phyloP scores from a whole-genome alignment of 2,113 vertebrate genomes.

The Hippopotamus amphibius region DNA sequence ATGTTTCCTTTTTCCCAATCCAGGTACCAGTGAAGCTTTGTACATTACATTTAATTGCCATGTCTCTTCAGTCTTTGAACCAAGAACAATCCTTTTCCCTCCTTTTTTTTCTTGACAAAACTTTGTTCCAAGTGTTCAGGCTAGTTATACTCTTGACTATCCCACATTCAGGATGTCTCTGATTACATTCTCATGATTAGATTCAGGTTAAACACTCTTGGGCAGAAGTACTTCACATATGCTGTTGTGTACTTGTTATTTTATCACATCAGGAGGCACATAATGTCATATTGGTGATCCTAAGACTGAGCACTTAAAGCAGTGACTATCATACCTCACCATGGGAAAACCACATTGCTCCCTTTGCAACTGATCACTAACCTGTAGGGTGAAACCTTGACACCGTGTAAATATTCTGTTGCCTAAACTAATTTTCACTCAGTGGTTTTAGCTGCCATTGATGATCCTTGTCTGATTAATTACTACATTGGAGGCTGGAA shows the following conservation, averaged over 20 bases:
- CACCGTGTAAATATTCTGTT: neutral
- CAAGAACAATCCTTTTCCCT: neutral
- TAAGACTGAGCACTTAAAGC: neutral
- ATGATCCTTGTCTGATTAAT: neutral
- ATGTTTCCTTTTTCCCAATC: neutral
- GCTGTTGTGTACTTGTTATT: neutral
- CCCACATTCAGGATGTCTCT: neutral
- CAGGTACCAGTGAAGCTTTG: neutral
- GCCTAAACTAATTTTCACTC: neutral
- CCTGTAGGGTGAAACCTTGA: neutral
- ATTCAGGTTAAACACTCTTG: neutral
- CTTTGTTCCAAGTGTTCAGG: neutral
- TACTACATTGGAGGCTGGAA: conserved; percentile 31
- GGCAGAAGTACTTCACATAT: neutral
- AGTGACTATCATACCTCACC: neutral
- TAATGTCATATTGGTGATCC: neutral
- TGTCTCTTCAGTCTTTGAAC: neutral
- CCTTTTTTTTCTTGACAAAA: conserved; percentile 5
- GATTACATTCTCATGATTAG: neutral
- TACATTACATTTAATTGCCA: neutral
- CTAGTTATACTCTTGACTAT: neutral
- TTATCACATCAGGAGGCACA: neutral
- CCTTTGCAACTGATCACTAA: neutral
- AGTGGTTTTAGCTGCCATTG: neutral
- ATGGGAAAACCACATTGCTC: neutral